Conservation (phyloP, 1,140 invertebrate species). For the Cyphomyrmex costatus region DNA sequence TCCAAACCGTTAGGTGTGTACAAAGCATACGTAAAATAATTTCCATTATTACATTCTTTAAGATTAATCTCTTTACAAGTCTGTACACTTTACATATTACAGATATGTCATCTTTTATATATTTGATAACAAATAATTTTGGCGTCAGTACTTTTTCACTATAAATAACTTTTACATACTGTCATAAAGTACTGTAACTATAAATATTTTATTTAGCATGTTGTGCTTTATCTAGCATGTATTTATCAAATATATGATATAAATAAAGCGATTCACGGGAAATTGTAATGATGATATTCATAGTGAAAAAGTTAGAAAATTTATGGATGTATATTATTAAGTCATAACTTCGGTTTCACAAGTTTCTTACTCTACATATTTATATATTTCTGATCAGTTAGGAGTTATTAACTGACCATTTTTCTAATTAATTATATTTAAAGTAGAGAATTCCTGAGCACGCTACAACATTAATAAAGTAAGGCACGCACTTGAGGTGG, state of each 20-base stretch:
- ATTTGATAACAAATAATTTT: conserved; percentile 35
- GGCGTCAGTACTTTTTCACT: conserved; percentile 20
- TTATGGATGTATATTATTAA: conserved; percentile 11
- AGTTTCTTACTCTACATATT: background rate
- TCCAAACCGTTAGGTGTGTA: background rate
- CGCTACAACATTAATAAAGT: conserved; percentile 60
- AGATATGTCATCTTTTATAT: conserved; percentile 36
- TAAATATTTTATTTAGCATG: conserved; percentile 30
- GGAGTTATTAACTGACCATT: background rate
- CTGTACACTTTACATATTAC: conserved; percentile 22
- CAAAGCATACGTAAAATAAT: conserved; percentile 17
- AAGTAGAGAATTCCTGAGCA: conserved; percentile 22
- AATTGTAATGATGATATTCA: conserved; percentile 30
- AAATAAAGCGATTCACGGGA: background rate
- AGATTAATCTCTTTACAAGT: conserved; percentile 44
- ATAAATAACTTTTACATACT: conserved; percentile 26
- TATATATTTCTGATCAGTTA: background rate
- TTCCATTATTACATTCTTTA: conserved; percentile 18
- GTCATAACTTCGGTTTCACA: background rate
- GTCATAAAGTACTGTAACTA: background rate
- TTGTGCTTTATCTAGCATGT: background rate
- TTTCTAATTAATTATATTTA: conserved; percentile 12
- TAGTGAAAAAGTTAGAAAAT: conserved; percentile 46
- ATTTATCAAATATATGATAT: background rate
- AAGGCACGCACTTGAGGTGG: conserved; percentile 85